A percentile compares a stretch with the other conserved stretches of the same genome.
These are phyloP conservation scores for Drosophila antonietae DNA, from an alignment of 2,888 invertebrate species.

Conservation along the genomic window DNA sequence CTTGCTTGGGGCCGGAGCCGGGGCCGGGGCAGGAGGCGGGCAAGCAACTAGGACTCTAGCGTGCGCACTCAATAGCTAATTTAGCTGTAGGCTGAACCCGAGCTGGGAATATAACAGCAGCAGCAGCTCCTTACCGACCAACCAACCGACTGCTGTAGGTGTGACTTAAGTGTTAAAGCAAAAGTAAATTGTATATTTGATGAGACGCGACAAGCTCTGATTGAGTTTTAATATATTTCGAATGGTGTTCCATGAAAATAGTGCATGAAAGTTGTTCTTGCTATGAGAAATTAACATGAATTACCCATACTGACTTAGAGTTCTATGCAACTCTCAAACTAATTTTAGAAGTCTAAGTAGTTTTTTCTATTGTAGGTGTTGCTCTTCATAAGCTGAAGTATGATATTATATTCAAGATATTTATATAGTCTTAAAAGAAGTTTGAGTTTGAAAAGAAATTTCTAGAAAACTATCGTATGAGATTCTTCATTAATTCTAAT, in stretches of 20 bases:
- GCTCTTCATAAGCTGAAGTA: no score
- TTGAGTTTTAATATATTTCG: constrained; percentile 21
- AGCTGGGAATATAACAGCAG: constrained; percentile 14
- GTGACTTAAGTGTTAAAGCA: constrained; percentile 42
- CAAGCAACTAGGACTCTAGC: constrained; percentile 5
- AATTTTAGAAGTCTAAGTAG: background rate
- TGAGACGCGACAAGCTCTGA: constrained; percentile 39
- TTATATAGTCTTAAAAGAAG: background rate
- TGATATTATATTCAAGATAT: background rate
- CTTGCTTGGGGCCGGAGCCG: no score
- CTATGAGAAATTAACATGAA: background rate
- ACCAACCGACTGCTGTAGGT: constrained; percentile 32
- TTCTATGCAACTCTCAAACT: background rate
- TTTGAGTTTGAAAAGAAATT: background rate
- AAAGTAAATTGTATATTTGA: constrained; percentile 63
- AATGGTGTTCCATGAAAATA: background rate
- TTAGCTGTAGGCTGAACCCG: constrained; percentile 51
- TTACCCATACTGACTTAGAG: background rate
- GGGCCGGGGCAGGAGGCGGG: no score
- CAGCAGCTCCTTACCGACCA: background rate
- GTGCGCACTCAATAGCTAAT: constrained; percentile 50
- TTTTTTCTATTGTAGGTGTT: background rate
- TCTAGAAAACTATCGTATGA: background rate
- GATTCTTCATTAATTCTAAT: background rate
- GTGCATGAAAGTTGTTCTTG: background rate